Percentiles rank a stretch among this genome's conserved stretches.
phyloP scores from a whole-genome alignment of 2,888 invertebrate species.

The Brassicogethes aeneus region DNA sequence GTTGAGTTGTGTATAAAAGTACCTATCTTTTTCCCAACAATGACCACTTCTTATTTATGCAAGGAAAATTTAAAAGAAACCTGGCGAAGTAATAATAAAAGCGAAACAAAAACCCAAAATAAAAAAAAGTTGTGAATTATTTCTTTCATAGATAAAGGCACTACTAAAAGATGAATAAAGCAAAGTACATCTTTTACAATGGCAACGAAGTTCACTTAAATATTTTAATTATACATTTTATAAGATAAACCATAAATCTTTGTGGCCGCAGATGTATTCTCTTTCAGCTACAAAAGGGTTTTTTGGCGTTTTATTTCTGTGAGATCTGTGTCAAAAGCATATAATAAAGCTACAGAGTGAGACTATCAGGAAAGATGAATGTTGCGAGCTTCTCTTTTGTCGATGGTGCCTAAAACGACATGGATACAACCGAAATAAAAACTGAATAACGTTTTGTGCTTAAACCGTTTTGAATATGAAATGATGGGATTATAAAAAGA shows the following conservation, averaged over 20 bases:
- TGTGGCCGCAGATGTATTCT: conserved; percentile 7
- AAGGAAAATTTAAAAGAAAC: too few relatives aligned
- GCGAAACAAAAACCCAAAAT: too few relatives aligned
- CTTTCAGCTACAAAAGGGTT: conserved; percentile 12
- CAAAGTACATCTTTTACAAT: too few relatives aligned
- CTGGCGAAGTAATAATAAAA: too few relatives aligned
- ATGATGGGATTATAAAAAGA: conserved; percentile 9
- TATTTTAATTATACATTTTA: conserved; percentile 3
- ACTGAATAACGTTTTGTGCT: conserved; percentile 8
- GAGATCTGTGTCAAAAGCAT: conserved; percentile 21
- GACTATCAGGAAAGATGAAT: conserved; percentile 24
- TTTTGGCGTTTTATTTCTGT: conserved; percentile 18
- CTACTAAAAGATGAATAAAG: too few relatives aligned
- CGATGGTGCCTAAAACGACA: conserved; percentile 17
- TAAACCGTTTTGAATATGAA: conserved; percentile 5
- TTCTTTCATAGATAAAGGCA: too few relatives aligned
- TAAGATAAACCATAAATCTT: conserved; percentile 10
- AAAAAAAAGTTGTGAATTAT: too few relatives aligned
- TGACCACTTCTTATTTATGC: too few relatives aligned
- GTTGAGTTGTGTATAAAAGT: too few relatives aligned
- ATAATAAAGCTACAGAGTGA: conserved; percentile 23
- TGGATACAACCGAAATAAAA: conserved; percentile 10
- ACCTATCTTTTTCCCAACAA: too few relatives aligned
- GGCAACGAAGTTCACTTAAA: background rate
- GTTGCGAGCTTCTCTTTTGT: conserved; percentile 20